Conservation (phyloP, 2,113 vertebrate species). For the Hymenochirus boettgeri region DNA sequence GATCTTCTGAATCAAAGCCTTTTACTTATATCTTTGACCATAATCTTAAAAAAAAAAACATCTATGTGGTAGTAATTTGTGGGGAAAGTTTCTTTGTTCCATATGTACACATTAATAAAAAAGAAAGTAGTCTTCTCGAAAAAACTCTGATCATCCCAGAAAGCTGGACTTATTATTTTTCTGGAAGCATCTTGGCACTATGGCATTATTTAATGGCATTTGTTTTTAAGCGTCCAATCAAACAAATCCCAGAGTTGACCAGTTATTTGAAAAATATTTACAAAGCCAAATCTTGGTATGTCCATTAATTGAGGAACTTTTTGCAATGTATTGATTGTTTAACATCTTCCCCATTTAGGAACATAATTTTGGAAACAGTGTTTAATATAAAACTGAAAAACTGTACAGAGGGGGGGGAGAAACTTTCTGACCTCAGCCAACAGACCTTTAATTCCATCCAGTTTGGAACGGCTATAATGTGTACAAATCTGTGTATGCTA, state of each 20-base stretch:
- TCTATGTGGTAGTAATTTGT: not conserved
- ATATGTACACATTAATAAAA: not conserved
- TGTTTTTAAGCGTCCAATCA: not conserved
- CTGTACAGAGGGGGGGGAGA: not conserved
- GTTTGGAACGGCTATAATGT: constrained; percentile 6
- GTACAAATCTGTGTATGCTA: constrained; percentile 16
- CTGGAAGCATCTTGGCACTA: not conserved
- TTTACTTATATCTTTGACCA: not conserved
- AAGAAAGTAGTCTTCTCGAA: not conserved
- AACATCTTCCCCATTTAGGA: not conserved
- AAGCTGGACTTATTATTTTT: not conserved
- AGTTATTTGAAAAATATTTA: not conserved
- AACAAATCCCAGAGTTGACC: not conserved
- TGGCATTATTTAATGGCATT: not conserved
- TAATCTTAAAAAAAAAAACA: not conserved
- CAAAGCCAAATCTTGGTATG: not conserved
- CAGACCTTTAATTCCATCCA: not conserved
- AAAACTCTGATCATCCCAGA: not conserved
- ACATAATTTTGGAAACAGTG: not conserved
- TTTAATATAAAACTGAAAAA: not conserved
- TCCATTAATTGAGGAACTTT: not conserved
- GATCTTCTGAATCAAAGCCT: fast-evolving
- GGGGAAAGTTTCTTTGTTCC: not conserved
- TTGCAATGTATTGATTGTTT: not conserved
- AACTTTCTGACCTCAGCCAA: not conserved